Evolutionary conservation across 2,888 invertebrate genomes (phyloP).

Genomic region (Ormyrus labotus): DNA sequence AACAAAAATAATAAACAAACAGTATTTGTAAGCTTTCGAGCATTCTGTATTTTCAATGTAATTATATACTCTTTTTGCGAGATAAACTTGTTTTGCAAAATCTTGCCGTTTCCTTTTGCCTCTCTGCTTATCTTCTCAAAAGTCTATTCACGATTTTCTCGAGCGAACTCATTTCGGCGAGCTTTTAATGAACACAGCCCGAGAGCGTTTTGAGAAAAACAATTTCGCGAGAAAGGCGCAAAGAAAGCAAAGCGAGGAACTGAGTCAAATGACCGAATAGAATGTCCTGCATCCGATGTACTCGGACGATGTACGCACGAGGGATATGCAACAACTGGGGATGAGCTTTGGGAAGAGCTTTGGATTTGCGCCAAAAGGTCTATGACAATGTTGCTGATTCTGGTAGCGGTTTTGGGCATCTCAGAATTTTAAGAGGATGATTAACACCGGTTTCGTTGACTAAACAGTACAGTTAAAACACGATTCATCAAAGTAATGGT

Average conservation of each 20-base stretch:
- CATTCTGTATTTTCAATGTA: conserved; percentile 12
- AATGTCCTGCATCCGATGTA: conserved; percentile 10
- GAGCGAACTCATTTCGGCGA: too few species aligned
- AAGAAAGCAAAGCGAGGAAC: conserved; percentile 25
- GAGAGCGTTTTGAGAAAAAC: conserved; percentile 30
- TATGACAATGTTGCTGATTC: conserved; percentile 17
- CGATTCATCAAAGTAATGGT: too few species aligned
- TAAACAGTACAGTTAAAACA: too few species aligned
- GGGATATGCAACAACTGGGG: conserved; percentile 23
- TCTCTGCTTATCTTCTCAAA: conserved; percentile 16
- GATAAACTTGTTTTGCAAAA: conserved; percentile 12
- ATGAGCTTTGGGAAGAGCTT: conserved; percentile 1
- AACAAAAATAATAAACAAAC: conserved; percentile 9
- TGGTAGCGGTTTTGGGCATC: not conserved
- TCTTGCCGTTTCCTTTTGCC: not conserved
- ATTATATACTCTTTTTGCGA: not conserved
- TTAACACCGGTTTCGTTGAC: too few species aligned
- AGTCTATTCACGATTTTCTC: not conserved
- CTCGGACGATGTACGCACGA: not conserved
- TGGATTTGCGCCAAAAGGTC: conserved; percentile 35
- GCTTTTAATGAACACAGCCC: conserved; percentile 15
- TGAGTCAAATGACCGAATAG: conserved; percentile 39
- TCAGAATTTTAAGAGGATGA: not conserved
- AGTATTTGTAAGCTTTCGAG: conserved; percentile 40
- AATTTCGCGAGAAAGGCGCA: conserved; percentile 22